These are phyloP conservation scores for Tragulus kanchil DNA, from an alignment of 2,113 vertebrate genomes.

Conservation along the genomic window DNA sequence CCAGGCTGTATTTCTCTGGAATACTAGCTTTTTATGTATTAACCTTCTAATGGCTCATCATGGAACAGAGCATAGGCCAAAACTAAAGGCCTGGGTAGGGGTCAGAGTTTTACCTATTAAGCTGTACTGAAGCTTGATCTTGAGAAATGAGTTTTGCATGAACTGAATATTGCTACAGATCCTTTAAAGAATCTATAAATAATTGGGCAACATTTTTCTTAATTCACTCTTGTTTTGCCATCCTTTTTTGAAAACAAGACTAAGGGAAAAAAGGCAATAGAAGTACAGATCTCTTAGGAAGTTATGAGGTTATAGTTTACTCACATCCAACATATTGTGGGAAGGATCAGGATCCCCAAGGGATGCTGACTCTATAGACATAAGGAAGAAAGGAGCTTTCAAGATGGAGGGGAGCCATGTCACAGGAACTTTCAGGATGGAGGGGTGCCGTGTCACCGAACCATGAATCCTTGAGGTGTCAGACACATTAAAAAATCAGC, in stretches of 20 bases:
- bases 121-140: constrained; percentile 74
- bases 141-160: constrained; percentile 83
- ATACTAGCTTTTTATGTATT: constrained; percentile 81
- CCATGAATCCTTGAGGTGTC: neutral
- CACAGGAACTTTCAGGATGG: neutral
- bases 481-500: neutral
- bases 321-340: neutral
- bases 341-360: neutral
- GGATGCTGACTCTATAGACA: neutral
- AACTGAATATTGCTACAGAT: constrained; percentile 71
- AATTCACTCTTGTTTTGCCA: constrained; percentile 34
- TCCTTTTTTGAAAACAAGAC: constrained; percentile 47
- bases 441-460: neutral
- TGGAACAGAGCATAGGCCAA: constrained; percentile 10
- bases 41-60: constrained; percentile 81
- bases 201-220: constrained; percentile 44
- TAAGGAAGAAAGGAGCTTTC: neutral
- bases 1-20: constrained; percentile 74
- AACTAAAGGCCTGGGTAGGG: constrained; percentile 76
- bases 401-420: neutral
- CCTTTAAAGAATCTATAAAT: constrained; percentile 68
- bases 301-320: neutral
- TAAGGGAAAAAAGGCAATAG: neutral
- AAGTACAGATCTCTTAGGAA: neutral
- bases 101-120: constrained; percentile 76